phyloP scores from a whole-genome alignment of 2,888 invertebrate genomes.

The Phyllotreta cruciferae region DNA sequence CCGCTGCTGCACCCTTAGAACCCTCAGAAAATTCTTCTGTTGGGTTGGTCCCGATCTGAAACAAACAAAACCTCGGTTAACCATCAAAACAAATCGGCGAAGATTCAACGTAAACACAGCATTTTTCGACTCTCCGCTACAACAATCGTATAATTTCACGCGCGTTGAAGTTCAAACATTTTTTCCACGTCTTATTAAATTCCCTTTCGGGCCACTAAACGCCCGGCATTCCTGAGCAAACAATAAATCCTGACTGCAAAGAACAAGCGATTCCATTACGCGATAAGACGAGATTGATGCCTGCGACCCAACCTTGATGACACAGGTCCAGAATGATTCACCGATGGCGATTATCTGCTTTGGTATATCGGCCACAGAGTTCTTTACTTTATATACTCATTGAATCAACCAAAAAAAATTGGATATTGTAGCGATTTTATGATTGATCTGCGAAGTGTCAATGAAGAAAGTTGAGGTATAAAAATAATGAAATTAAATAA shows the following conservation, averaged over 20 bases:
- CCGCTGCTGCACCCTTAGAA: not conserved
- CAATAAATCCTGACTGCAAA: slow-evolving; percentile 29
- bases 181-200: not conserved
- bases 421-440: no score
- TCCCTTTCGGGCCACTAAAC: slow-evolving; percentile 16
- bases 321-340: slow-evolving; percentile 18
- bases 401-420: no score
- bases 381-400: no score
- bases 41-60: slow-evolving; percentile 11
- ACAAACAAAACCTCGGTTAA: slow-evolving; percentile 1
- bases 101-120: no score
- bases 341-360: no score
- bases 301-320: slow-evolving; percentile 24
- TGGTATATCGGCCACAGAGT: no score
- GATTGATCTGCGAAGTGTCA: no score
- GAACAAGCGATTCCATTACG: slow-evolving; percentile 29
- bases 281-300: slow-evolving; percentile 30
- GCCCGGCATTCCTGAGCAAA: slow-evolving; percentile 27
- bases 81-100: not conserved
- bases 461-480: no score
- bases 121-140: no score
- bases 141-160: not conserved
- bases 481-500: no score
- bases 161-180: no score
- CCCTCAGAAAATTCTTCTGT: slow-evolving; percentile 1